phyloP scores from a whole-genome alignment of 2,888 invertebrate species.

The Drosophila putrida region DNA sequence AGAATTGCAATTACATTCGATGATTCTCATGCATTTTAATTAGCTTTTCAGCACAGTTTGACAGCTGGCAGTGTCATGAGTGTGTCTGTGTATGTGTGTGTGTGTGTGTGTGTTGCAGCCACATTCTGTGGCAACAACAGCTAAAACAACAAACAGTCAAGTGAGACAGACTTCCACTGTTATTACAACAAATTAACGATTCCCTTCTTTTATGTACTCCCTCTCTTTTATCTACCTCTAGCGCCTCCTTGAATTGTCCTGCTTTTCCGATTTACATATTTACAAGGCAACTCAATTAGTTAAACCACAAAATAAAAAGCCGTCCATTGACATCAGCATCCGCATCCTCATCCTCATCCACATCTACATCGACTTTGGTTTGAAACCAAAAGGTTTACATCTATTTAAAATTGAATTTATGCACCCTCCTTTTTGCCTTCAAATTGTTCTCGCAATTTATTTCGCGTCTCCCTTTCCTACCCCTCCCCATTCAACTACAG shows the following conservation, averaged over 20 bases:
- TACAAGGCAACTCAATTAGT: slow-evolving; percentile 85
- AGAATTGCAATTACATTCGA: slow-evolving; percentile 12
- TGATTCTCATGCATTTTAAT: slow-evolving; percentile 53
- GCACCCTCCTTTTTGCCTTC: slow-evolving; percentile 79
- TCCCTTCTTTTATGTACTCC: slow-evolving; percentile 10
- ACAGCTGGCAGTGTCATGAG: slow-evolving; percentile 24
- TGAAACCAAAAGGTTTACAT: slow-evolving; percentile 54
- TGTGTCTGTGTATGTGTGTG: slow-evolving; percentile 1
- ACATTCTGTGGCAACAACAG: slow-evolving; percentile 21
- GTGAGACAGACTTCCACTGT: slow-evolving; percentile 46
- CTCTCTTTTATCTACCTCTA: slow-evolving; percentile 1
- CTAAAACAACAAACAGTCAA: slow-evolving; percentile 53
- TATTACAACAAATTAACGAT: slow-evolving; percentile 77
- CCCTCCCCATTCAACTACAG: background rate
- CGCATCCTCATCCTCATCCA: background rate
- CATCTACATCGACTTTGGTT: slow-evolving; percentile 1
- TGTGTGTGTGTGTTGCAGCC: too few species aligned
- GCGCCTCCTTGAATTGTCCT: background rate
- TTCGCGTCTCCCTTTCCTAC: slow-evolving; percentile 22
- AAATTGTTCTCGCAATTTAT: slow-evolving; percentile 53
- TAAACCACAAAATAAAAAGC: slow-evolving; percentile 84
- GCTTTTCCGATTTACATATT: slow-evolving; percentile 75
- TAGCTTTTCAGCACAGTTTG: slow-evolving; percentile 22
- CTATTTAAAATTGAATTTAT: slow-evolving; percentile 85
- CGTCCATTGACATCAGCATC: slow-evolving; percentile 27